Evolutionary conservation across 2,113 vertebrate genomes (phyloP), one percentile per base, ranked within the genome.

Genomic region (Platichthys stellatus): DNA sequence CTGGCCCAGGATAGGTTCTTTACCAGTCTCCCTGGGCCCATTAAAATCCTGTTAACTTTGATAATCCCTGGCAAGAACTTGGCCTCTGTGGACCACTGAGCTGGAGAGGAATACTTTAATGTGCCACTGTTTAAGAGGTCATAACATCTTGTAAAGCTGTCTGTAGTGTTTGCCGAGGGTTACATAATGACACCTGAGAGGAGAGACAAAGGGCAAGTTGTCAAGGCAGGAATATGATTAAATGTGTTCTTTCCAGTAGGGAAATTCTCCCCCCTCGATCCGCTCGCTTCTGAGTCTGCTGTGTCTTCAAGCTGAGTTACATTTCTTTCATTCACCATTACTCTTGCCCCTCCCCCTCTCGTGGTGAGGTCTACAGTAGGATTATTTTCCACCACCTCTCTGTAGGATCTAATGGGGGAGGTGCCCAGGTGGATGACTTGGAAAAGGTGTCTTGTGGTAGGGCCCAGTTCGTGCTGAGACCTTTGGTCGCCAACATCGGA

Each of bases 21-120:
- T 82, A 93, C 86, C 84, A 62, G 82, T 91, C 93, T 93, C 87
- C 78, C 72, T 21, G 90, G 92, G 80, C 86, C 91, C 72, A 92
- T 94, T 94, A 94, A 93, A 93, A 90, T 87, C 88, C 86, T 90
- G 92, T 93, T 94, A 91, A 92, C 90, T 93, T 89, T 94, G 90
- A 93, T 92, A 91, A 91, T 91, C 88, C 81, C 85, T 83, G 85
- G 86, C 88, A 89, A 92, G 82, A 90, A 85, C 82, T 69, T 83
- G 87, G 82, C 83, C 84, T 90, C 89, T 72, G 84, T 57, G 89
- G 88, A 81, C 85, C 89, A 86, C 72, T 88, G 88, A 89, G 82
- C 78, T 74, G 76, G 75, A 86, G 86, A 91, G 82, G 84, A 87
- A 90, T 88, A 88, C 80, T 90, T 89, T 93, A 81, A 87, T 90